Evolutionary conservation across 2,113 vertebrate genomes (phyloP), one percentile per base, ranked within the genome.

Genomic region (Ailuropoda melanoleuca): DNA sequence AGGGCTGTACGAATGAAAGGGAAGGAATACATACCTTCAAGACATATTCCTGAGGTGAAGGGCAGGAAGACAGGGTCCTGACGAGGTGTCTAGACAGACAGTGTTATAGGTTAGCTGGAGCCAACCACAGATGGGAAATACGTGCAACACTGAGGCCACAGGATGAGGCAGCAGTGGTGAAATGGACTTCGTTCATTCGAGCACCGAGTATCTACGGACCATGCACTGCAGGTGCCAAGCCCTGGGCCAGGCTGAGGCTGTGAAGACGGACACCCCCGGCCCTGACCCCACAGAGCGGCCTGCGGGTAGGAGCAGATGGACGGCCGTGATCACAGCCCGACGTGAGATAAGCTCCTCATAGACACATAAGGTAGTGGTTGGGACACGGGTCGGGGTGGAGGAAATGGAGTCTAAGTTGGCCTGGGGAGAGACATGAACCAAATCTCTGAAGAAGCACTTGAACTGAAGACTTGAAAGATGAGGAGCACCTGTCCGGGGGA

Each of bases 151-250:
- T 13, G 60, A 91, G 88, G 70, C 39, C 66, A 24, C 26, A 29
- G 66, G 43, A 39, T 6, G 26, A 6, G 62, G 46, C 62, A 24
- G 64, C 43, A 80, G 43, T 2, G 68, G 43, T 43, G 17, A 12
- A 8, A 39, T 0, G 18, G 19, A 68, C 48, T 18, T 50, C 58
- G 9, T 4, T 39, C 43, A 34, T 11, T 5, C 24, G 34, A 56
- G 6, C 8, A 23, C 55, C 46, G 39, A 70, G 4, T 43, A 43
- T 23, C 72, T n/a, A 29, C 3, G 23, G 31, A 68, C 1, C 15
- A 19, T 1, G 55, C 18, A 3, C 26, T 34, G 21, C 21, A 17
- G 0, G 2, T 6, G 39, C 17, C 66, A 84, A 31, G 37, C 26
- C 26, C 74, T 50, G 75, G 50, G 56, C 60, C 60, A 84, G 64